phyloP scores from a whole-genome alignment of 2,113 vertebrate species.

The Cheirogaleus medius region DNA sequence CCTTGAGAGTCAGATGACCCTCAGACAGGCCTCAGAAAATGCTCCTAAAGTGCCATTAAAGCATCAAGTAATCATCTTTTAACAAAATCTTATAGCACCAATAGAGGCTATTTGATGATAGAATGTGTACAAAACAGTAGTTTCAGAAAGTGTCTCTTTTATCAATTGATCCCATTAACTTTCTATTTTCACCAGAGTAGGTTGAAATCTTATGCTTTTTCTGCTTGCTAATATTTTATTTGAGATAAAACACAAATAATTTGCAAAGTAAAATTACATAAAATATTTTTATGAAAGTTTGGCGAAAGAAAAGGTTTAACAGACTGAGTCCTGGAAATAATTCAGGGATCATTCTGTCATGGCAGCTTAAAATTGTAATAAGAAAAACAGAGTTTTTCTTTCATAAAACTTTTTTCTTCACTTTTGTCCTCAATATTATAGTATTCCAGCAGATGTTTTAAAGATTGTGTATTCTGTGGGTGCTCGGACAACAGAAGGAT shows the following conservation, averaged over 20 bases:
- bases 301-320: background rate
- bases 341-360: background rate
- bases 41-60: background rate
- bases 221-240: background rate
- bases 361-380: background rate
- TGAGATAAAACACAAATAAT: background rate
- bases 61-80: background rate
- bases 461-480: slow-evolving; percentile 37
- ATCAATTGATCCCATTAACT: background rate
- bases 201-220: slow-evolving; percentile 29
- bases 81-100: background rate
- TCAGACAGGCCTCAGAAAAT: background rate
- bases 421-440: slow-evolving; percentile 27
- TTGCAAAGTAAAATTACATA: background rate
- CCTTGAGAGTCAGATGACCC: background rate
- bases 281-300: slow-evolving; percentile 19
- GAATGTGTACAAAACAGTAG: background rate
- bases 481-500: slow-evolving; percentile 56
- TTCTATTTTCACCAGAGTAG: background rate
- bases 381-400: background rate
- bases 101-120: background rate
- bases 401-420: background rate
- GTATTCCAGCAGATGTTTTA: slow-evolving; percentile 59
- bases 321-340: background rate
- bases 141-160: slow-evolving; percentile 7